A percentile compares a stretch with the other conserved stretches of the same genome.
phyloP scores from a whole-genome alignment of 2,888 invertebrate species.

The Conistra vaccinii region DNA sequence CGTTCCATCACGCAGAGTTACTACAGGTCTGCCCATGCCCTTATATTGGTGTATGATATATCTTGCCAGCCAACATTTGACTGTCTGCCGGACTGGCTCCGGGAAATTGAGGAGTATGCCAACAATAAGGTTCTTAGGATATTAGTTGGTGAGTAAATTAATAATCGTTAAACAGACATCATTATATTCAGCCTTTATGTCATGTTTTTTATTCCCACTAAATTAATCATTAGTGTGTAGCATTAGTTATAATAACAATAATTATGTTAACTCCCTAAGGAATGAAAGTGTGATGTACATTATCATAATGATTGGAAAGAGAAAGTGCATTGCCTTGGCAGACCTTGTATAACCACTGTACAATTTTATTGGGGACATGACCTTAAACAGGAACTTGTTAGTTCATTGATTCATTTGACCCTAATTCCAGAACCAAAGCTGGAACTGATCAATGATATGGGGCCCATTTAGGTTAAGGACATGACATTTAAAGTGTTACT shows the following conservation, averaged over 20 bases:
- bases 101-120: conserved; percentile 99
- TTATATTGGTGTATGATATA: conserved; percentile 99
- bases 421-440: conserved; percentile 44
- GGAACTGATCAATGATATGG: conserved; percentile 47
- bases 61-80: conserved; percentile 99
- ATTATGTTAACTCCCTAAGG: background rate
- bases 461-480: conserved; percentile 26
- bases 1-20: conserved; percentile 99
- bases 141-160: conserved; percentile 94
- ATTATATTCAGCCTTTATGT: too few species aligned
- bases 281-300: conserved; percentile 41
- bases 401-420: conserved; percentile 61
- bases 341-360: conserved; percentile 28
- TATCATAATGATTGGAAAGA: conserved; percentile 49
- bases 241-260: background rate
- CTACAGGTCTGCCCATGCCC: conserved; percentile 98
- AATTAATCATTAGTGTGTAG: background rate
- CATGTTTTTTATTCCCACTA: background rate
- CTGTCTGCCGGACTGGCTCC: conserved; percentile 98
- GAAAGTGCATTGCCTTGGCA: conserved; percentile 51
- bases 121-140: conserved; percentile 98
- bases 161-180: background rate
- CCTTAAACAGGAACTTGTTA: conserved; percentile 55
- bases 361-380: conserved; percentile 53
- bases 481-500: conserved; percentile 10